Conservation (phyloP, 53 echinoderm and acorn worm species). For the Crossaster papposus region DNA sequence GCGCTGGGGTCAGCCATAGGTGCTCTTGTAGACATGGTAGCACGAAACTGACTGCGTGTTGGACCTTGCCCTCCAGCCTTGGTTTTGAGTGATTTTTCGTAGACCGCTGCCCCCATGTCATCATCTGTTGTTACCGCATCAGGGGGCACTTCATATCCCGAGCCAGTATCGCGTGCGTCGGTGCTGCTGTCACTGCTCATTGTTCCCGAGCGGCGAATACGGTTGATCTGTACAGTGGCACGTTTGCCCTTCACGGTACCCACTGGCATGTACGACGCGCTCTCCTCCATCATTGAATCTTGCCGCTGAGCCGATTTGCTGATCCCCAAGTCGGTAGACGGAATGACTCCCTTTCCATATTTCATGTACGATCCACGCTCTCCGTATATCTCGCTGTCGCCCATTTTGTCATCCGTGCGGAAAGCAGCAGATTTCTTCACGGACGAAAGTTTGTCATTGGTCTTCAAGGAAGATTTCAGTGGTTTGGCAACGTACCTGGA, state of each 20-base stretch:
- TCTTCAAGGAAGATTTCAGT: background rate
- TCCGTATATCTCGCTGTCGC: constrained; percentile 22
- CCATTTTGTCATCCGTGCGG: constrained; percentile 11
- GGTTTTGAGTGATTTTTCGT: background rate
- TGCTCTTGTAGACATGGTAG: constrained; percentile 18
- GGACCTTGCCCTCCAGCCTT: background rate
- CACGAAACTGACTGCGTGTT: background rate
- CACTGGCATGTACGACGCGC: constrained; percentile 29
- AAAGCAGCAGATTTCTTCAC: background rate
- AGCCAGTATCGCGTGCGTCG: constrained; percentile 1
- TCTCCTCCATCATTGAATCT: constrained; percentile 33
- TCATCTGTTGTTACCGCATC: constrained; percentile 15
- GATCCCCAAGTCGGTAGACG: background rate
- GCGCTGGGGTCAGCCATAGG: constrained; percentile 14
- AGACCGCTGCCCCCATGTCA: constrained; percentile 23
- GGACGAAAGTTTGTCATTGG: background rate
- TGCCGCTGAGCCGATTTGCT: background rate
- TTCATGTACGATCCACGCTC: constrained; percentile 24
- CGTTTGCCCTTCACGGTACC: background rate
- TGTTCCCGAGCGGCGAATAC: background rate
- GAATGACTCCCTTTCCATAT: background rate
- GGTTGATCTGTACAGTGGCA: background rate
- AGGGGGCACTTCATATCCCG: constrained; percentile 16
- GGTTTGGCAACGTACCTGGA: background rate
- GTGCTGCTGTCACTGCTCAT: background rate